Base-by-base conservation (phyloP, 2,113 vertebrate genomes). In the Zosterops lateralis region DNA sequence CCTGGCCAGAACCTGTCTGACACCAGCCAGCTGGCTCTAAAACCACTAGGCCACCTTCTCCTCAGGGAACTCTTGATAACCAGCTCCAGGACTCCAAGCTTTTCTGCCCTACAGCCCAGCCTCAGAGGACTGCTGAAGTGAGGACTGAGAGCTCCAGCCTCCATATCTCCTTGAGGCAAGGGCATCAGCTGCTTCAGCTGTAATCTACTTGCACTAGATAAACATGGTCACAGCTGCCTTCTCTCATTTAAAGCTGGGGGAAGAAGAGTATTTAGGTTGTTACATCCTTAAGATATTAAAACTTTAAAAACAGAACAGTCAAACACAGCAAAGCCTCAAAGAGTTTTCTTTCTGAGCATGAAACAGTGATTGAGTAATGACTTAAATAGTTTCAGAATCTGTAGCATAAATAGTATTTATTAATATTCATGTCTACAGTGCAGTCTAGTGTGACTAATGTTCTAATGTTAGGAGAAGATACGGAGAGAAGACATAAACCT, bases 301-400 rank as follows among this genome's bases (percentile, higher is more conserved):
- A 61, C 19, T 18, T 53, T 38, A 58, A 58, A 44, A 45, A 26
- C 3, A 6, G 19, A 50, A 61, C 24, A 40, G 26, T 54, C 28
- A 71, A 84, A 72, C 22, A 26, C 75, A 70, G 25, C 10, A 71
- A 93, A 36, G 38, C 54, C 57, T 62, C 1, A 1, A 44, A 61
- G 29, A 25, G 29, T 62, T 90, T 94, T 58, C 53, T 60, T 93
- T 86, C 48, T 91, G 68, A 88, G 53, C 53, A 16, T 82, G 45
- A 89, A 91, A 66, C n/a, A 64, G 47, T 70, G 57, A 65, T 82
- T 84, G 11, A 58, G 6, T 65, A 65, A 54, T 70, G 50, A 93
- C 62, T 84, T 89, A 60, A 85, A 70, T 4, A 86, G 72, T 73
- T 95, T 89, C 64, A 84, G 38, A 93, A 89, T 58, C 47, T 2